Evolutionary conservation across 2,888 invertebrate genomes (phyloP).

Genomic region (Leptothorax acervorum): DNA sequence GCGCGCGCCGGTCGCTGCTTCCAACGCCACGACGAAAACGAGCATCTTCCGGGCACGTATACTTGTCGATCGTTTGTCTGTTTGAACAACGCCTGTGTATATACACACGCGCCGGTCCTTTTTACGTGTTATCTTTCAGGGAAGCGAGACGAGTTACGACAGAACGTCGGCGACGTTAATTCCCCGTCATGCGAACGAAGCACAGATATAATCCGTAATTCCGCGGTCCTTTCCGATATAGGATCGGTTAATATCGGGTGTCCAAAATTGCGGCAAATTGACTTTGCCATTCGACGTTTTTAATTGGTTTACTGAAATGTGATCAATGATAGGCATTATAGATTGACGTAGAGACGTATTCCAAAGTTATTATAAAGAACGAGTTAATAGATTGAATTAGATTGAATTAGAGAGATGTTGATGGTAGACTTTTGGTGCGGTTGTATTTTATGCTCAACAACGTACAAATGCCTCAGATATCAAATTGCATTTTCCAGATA

Average conservation of each 20-base stretch:
- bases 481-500: conserved; percentile 51
- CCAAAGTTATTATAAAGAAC: neutral
- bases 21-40: conserved; percentile 45
- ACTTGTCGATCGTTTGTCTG: conserved; percentile 70
- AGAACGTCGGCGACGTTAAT: conserved; percentile 47
- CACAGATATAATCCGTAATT: conserved; percentile 24
- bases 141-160: conserved; percentile 33
- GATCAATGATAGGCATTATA: neutral
- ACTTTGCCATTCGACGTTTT: neutral
- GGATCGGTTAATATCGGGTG: conserved; percentile 4
- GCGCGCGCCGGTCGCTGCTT: conserved; percentile 42
- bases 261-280: neutral
- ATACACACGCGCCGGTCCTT: conserved; percentile 12
- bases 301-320: neutral
- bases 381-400: no score
- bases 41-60: conserved; percentile 52
- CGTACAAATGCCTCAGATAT: conserved; percentile 20
- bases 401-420: neutral
- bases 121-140: conserved; percentile 57
- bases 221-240: conserved; percentile 11
- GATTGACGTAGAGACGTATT: neutral
- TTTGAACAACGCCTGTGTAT: conserved; percentile 64
- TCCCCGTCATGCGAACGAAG: neutral
- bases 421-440: neutral
- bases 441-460: conserved; percentile 13